Base-by-base conservation (phyloP, 2,113 vertebrate species). In the Falcunculus frontatus region DNA sequence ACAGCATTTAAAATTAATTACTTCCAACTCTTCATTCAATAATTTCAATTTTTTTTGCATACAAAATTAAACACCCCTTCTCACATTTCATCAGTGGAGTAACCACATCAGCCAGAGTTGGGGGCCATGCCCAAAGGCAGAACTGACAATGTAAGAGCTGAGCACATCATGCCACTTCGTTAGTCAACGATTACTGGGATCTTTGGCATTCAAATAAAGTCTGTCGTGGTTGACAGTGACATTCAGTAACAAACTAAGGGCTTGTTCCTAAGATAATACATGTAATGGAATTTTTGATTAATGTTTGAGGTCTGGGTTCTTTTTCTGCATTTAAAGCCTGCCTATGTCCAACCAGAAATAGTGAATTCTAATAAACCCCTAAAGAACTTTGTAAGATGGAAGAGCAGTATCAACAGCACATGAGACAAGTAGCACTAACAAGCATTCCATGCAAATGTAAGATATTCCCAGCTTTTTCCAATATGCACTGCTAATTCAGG, bases 321-420 rank as follows among this genome's bases (percentile, higher is more conserved):
- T 86, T 15, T 57, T 42, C 33, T 75, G 53, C 23, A 30, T 79
- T 87, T 64, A 95, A 75, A 30, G 10, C 8, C 41, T 37, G 16
- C 0, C 5, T 69, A 39, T 2, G 11, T n/a, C 16, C 10, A 81
- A 56, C 6, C 9, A 1, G 1, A 77, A 68, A 41, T 0, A 65
- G 2, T 9, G 32, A 65, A 87, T 67, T 87, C 41, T 55, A 39
- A 10, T 50, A 68, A 76, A 30, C 0, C 7, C 20, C 19, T 44
- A 41, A 70, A 91, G 35, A 81, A 68, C 26, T 46, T 30, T 7
- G 1, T n/a, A 64, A 79, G 22, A 75, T 26, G 19, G 44, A 89
- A 75, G 13, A 76, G 64, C 29, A 81, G 60, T 27, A 53, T 37
- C 37, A 95, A 90, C 2, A 81, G 60, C 30, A 87, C 78, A 47